Evolutionary conservation across 2,113 vertebrate genomes (phyloP), one percentile per base, ranked within the genome.

Genomic region (Uria lomvia): DNA sequence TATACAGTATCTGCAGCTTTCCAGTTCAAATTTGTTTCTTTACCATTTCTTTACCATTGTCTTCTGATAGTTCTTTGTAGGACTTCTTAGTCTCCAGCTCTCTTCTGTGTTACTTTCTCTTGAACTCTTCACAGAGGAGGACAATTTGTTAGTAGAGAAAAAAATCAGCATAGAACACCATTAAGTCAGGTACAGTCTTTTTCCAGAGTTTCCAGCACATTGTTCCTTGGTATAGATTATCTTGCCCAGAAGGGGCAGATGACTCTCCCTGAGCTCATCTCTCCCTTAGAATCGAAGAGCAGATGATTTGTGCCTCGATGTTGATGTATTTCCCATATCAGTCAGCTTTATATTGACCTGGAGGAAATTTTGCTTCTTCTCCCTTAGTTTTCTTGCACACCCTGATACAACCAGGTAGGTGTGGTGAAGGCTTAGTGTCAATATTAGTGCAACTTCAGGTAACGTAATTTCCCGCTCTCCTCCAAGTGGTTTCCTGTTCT

Each of bases 371-470:
- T 47, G 3, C 15, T 78, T 26, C 18, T 63, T 63, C 29, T 42
- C 12, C 4, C 4, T n/a, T 30, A 23, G 2, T 63, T 71, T 87
- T 81, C 11, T 49, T 43, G 7, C 2, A 2, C 1, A 1, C 5
- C 7, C 4, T 68, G 26, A 27, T 47, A 36, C 11, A 82, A 9
- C 1, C 6, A 38, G 9, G 5, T 59, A 49, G 16, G 3, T 1
- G 0, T 13, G 26, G 8, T 56, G 14, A 71, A 7, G 23, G 7
- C 11, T 71, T 81, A 74, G 47, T 29, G 63, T 1, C 14, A 56
- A 3, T 30, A 75, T 55, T 34, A 67, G 9, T 6, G 53, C 4
- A 53, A 16, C 27, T 75, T 40, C 38, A 56, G 16, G 17, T 49
- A 40, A 34, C 2, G 22, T 30, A 1, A 34, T 62, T 86, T 72